These are phyloP conservation scores for Mastomys natalensis DNA, from an alignment of 2,113 vertebrate species.

Conservation along the genomic window DNA sequence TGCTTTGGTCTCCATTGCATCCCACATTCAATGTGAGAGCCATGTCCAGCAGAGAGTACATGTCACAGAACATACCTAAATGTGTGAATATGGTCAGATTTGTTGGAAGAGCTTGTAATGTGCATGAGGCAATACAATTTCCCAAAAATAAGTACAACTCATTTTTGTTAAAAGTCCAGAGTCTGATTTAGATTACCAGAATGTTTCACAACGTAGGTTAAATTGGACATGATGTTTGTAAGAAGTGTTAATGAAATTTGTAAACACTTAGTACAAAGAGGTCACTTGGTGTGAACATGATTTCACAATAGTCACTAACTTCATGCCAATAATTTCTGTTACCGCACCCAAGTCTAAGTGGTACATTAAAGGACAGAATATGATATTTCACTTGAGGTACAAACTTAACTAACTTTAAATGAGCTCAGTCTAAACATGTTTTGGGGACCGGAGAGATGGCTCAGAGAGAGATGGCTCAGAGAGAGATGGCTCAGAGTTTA, in stretches of 20 bases:
- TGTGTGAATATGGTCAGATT: not conserved
- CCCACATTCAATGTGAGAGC: not conserved
- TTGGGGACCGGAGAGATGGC: not conserved
- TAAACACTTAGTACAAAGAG: conserved; percentile 48
- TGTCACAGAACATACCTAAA: not conserved
- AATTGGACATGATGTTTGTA: not conserved
- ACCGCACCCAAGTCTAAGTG: not conserved
- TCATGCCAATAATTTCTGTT: conserved; percentile 63
- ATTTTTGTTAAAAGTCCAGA: conserved; percentile 33
- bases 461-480: no score
- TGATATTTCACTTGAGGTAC: not conserved
- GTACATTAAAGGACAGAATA: not conserved
- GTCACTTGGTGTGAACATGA: not conserved
- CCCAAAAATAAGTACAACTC: not conserved
- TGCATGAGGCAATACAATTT: not conserved
- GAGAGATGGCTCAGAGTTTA: not conserved
- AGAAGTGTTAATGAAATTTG: conserved; percentile 53
- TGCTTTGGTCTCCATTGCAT: not conserved
- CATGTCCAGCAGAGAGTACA: not conserved
- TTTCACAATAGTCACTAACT: conserved; percentile 47
- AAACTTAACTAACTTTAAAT: not conserved
- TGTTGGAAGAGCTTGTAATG: not conserved
- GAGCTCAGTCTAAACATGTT: not conserved
- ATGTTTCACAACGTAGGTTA: conserved; percentile 71
- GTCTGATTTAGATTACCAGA: conserved; percentile 38